Evolutionary conservation across 2,113 vertebrate genomes (phyloP), one percentile per base, ranked within the genome.

Genomic region (Mus pahari): DNA sequence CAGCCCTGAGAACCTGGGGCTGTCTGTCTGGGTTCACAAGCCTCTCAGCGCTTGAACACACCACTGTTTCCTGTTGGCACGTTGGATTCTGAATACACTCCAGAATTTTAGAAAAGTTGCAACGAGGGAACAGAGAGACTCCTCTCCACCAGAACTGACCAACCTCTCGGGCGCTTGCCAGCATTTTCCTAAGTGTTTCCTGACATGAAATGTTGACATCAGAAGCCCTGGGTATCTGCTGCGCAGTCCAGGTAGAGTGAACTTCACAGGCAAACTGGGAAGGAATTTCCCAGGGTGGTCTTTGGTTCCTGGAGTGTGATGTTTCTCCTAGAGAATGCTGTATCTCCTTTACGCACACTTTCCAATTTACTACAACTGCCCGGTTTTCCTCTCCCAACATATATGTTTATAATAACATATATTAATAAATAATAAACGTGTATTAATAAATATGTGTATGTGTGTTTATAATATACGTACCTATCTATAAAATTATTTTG

Each of bases 31-130:
- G 19, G 42, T 60, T 19, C 28, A 0, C 31, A 55, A 68, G 48
- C 73, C 45, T 79, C n/a, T 45, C 20, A 31, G 19, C 2, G 3
- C 20, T 42, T 33, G 20, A 14, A 68, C 0, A 0, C 42, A 9
- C 0, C 26, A 73, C 20, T 0, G 42, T 36, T 66, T 86, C 39
- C 12, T 2, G 11, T 66, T 94, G 74, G 68, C 20, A 55, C n/a
- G 70, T 92, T 94, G 42, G 39, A 31, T 88, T 82, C 45, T 3
- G 3, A 94, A 94, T 78, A 82, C 60, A 95, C 81, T 90, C 92
- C 60, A 92, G 50, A 92, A 28, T 93, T 96, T 66, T 0, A 88
- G 53, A 92, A 91, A 95, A 90, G 31, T 95, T 90, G 22, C 42
- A 58, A 58, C 33, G 58, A 92, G 16, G 20, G 12, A 9, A 73